Evolutionary conservation across 2,888 invertebrate genomes (phyloP), one percentile per base, ranked within the genome.

Genomic region (Neoascia interrupta): DNA sequence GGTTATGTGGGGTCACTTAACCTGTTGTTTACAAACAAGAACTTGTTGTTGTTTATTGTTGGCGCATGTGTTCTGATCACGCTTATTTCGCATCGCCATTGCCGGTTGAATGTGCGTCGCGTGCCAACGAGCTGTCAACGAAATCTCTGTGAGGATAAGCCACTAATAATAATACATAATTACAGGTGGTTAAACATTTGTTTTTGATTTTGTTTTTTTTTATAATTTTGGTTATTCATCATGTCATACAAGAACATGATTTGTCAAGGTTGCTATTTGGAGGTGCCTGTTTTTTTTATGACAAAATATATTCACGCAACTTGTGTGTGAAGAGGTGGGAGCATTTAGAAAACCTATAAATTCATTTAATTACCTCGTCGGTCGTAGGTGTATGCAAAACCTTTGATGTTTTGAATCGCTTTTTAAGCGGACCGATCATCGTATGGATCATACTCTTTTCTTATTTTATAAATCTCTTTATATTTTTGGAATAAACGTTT

Each of bases 1-100:
- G 18, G 37, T 11, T 31, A 16, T n/a, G 26, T 5, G 19, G 11
- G 41, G n/a, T 37, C 41, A 45, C 31, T 34, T 61, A 31, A 19
- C 5, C 8, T 1, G 8, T 23, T 79, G 79, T 79, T 79, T 73
- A 68, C 61, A 49, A 68, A 61, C 79, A 73, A n/a, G 34, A 11
- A 5, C 18, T 23, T 10, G n/a, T n/a, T 54, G 53, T 60, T 76
- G 43, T 45, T 15, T 39, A 54, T 60, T 13, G 54, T 47, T 54
- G 21, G 54, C 53, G 54, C 47, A 58, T 69, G 51, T 11, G 36
- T 31, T 31, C 13, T 36, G 8, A 8, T 34, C 10, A 31, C 13
- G 10, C 16, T n/a, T 53, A 36, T 53, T 19, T 23, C 31, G 5
- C 31, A n/a, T 16, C 5, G n/a, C 19, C 5, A 11, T 10, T n/a